Evolutionary conservation across 1,140 invertebrate species (phyloP), one percentile per base, ranked within the genome.

Genomic region (Euwallacea similis): DNA sequence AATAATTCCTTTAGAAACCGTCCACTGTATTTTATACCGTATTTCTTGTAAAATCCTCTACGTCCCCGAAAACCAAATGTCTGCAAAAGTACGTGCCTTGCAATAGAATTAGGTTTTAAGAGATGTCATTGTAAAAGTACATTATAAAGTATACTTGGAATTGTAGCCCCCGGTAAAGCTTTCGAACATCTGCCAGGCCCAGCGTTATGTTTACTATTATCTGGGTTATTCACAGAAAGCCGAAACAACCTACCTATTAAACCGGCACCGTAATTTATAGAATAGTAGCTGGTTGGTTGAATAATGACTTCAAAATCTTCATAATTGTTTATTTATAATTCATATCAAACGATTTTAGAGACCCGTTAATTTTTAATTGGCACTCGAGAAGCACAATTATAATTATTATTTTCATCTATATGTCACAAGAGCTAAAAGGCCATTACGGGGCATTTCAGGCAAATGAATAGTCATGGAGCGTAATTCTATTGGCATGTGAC

Each of bases 341-440:
- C 46, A 67, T 67, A 47, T 10, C 55, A 47, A 11, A 21, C n/a
- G 33, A 59, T 58, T 67, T 69, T 2, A 55, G 21, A 55, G 62
- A 42, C 53, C 69, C 69, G 69, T 70, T 70, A 70, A 59, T 47
- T 70, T 70, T 64, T 58, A 64, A 70, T 70, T 70, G 59, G 50
- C 69, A 41, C 60, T 63, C 11, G 41, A 47, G 53, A 11, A 33
- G 16, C 7, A 55, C 54, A 21, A 62, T 69, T 69, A 61, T 50
- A n/a, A 33, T 4, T 33, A 2, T 33, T 33, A 2, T 61, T 47
- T 61, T 61, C 58, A 44, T 43, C 67, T 60, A 62, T 69, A 69
- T 62, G 67, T 21, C 21, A 33, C 21, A 33, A 33, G 7, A 47
- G 7, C 43, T 59, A 70, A 58, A 58, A 64, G 47, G 44, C 43